A percentile compares a stretch with the other conserved stretches of the same genome.
phyloP scores from a whole-genome alignment of 1,140 invertebrate species.

The Drosophila chauvacae region DNA sequence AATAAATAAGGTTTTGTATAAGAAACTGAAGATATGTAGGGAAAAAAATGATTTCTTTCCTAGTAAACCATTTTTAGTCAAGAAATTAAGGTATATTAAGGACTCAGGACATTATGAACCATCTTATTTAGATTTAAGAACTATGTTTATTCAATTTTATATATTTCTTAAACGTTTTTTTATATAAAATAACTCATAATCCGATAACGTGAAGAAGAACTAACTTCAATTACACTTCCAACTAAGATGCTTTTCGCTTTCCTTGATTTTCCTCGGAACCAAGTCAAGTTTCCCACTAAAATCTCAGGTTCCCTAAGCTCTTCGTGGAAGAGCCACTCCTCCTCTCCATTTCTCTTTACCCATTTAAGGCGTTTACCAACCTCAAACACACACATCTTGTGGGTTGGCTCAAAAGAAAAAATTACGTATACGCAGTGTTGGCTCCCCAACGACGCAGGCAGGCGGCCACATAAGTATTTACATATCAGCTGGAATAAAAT shows the following conservation, averaged over 20 bases:
- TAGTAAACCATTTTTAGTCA: not conserved
- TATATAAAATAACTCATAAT: no score
- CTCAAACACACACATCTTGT: conserved; percentile 6
- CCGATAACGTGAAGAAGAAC: not conserved
- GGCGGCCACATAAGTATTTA: conserved; percentile 29
- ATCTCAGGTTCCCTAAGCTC: not conserved
- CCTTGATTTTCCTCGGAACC: not conserved
- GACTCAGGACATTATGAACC: no score
- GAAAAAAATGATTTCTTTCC: not conserved
- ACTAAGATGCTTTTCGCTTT: not conserved
- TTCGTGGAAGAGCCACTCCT: not conserved
- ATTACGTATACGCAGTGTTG: conserved; percentile 42
- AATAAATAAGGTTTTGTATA: not conserved
- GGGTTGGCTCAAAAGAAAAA: conserved; percentile 15
- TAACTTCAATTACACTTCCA: not conserved
- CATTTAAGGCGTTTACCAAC: not conserved
- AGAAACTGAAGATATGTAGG: not conserved
- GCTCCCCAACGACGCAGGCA: conserved; percentile 4
- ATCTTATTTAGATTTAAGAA: no score
- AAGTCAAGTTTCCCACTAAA: not conserved
- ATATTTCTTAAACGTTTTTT: not conserved
- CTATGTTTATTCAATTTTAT: not conserved
- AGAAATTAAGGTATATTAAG: not conserved
- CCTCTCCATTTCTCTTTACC: no score
- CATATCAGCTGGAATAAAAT: conserved; percentile 41